Evolutionary conservation across 2,888 invertebrate genomes (phyloP).

Genomic region (Heliconius aoede): DNA sequence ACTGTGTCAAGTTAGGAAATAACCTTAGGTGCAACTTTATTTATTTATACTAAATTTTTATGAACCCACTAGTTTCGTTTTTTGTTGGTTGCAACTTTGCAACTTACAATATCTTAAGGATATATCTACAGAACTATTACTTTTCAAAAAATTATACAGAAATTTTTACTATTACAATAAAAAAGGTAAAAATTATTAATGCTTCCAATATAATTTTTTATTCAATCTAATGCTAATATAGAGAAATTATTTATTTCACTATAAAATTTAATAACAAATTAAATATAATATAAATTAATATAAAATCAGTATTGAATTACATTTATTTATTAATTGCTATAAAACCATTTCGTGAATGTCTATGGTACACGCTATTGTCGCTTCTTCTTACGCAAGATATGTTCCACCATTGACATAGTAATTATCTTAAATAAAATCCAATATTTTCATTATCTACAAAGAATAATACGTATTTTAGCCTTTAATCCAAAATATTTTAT

Average conservation of each 20-base stretch:
- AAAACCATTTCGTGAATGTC: conserved; percentile 49
- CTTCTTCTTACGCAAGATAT: conserved; percentile 53
- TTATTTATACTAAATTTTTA: too few species aligned
- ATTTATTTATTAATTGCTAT: neutral
- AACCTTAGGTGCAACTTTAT: neutral
- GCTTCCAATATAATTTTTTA: neutral
- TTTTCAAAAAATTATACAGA: too few species aligned
- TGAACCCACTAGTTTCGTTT: too few species aligned
- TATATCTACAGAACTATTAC: too few species aligned
- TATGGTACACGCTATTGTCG: conserved; percentile 52
- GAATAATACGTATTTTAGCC: neutral
- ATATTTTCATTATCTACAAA: neutral
- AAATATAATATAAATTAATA: neutral
- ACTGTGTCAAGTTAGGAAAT: neutral
- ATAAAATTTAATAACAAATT: neutral
- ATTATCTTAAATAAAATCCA: neutral
- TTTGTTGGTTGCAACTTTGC: neutral
- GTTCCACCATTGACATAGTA: too few species aligned
- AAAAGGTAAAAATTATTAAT: neutral
- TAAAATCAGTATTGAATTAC: neutral
- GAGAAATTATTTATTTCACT: neutral
- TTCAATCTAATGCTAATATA: neutral
- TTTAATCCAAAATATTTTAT: neutral
- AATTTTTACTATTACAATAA: too few species aligned
- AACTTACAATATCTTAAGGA: too few species aligned